Evolutionary conservation across 2,888 invertebrate genomes (phyloP).

Genomic region (Theretra japonica): DNA sequence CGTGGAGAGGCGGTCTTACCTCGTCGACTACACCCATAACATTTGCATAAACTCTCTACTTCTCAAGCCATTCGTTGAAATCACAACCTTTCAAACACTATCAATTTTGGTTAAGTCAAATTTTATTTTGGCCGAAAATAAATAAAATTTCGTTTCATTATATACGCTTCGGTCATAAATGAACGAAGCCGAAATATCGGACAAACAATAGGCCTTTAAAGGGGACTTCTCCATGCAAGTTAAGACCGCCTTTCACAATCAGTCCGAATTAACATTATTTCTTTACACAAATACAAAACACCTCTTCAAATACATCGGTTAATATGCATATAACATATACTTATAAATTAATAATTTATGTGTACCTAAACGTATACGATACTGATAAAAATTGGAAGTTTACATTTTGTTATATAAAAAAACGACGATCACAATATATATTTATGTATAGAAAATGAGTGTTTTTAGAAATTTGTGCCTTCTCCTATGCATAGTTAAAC

Average conservation of each 20-base stretch:
- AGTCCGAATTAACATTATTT: conserved; percentile 50
- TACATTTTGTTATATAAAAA: conserved; percentile 51
- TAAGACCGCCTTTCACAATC: conserved; percentile 60
- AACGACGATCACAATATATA: conserved; percentile 64
- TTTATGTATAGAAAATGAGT: conserved; percentile 58
- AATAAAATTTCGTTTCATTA: background rate
- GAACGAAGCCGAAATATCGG: conserved; percentile 10
- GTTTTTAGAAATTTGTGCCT: conserved; percentile 74
- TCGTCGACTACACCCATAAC: conserved; percentile 43
- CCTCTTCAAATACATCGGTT: conserved; percentile 53
- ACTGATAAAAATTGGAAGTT: conserved; percentile 64
- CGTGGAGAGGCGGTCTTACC: conserved; percentile 61
- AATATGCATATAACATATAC: conserved; percentile 57
- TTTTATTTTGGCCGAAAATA: background rate
- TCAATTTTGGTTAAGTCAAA: conserved; percentile 18
- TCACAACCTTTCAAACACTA: conserved; percentile 56
- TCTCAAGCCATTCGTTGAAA: conserved; percentile 48
- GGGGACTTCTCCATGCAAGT: conserved; percentile 26
- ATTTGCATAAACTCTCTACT: conserved; percentile 25
- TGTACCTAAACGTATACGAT: conserved; percentile 67
- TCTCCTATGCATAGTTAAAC: conserved; percentile 45
- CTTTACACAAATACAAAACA: conserved; percentile 73
- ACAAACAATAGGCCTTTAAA: conserved; percentile 10
- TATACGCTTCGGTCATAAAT: background rate
- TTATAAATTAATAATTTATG: conserved; percentile 42